These are phyloP conservation scores for Leptarthrus brevirostris DNA, from an alignment of 2,888 invertebrate species.

Conservation along the genomic window DNA sequence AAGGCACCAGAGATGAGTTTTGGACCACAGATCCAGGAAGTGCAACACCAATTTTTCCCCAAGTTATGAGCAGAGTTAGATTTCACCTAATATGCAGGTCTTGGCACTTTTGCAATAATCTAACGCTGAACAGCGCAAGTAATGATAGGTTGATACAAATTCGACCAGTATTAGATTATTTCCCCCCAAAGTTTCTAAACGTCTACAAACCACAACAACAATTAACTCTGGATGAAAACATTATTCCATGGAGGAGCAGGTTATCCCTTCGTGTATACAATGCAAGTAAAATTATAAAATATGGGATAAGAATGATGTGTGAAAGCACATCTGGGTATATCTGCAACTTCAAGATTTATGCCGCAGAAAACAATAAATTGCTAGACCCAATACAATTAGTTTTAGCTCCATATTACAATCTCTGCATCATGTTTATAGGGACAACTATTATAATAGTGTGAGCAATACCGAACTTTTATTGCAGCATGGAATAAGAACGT, in stretches of 20 bases:
- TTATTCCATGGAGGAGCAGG: neutral
- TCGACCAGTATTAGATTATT: neutral
- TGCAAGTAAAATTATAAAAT: neutral
- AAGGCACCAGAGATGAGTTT: conserved; percentile 2
- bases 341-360: neutral
- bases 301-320: neutral
- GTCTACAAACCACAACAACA: conserved; percentile 25
- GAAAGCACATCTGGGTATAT: neutral
- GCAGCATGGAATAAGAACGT: too few relatives aligned
- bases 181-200: neutral
- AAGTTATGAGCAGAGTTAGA: conserved; percentile 32
- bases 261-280: neutral
- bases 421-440: too few relatives aligned
- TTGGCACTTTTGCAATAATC: conserved; percentile 15
- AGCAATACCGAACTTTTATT: too few relatives aligned
- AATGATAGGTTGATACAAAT: conserved; percentile 20
- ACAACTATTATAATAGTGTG: too few relatives aligned
- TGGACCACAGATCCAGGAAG: conserved; percentile 12
- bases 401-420: too few relatives aligned
- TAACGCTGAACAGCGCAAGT: neutral
- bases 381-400: too few relatives aligned
- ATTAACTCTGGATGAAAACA: conserved; percentile 2
- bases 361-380: too few relatives aligned
- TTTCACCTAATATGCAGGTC: conserved; percentile 23
- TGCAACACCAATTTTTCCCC: conserved; percentile 26